Conservation (phyloP, 1,140 invertebrate species). For the Leptopilina clavipes region DNA sequence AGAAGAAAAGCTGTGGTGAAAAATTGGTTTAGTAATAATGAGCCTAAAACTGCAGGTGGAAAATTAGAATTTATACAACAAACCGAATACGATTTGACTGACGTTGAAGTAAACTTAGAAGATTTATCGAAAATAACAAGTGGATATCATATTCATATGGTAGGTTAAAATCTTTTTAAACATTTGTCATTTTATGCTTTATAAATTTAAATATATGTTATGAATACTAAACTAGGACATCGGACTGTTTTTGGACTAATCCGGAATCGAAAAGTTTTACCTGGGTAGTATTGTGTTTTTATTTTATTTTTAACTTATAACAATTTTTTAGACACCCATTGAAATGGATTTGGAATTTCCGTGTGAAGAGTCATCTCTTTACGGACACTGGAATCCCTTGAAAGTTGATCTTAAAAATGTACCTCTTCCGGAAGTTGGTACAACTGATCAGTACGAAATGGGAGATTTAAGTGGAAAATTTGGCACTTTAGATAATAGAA, state of each 20-base stretch:
- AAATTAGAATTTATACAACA: conserved; percentile 89
- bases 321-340: conserved; percentile 81
- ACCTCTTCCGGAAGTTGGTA: conserved; percentile 80
- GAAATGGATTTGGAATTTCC: conserved; percentile 89
- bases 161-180: conserved; percentile 63
- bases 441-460: conserved; percentile 90
- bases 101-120: conserved; percentile 85
- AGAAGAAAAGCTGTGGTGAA: conserved; percentile 88
- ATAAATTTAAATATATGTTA: background rate
- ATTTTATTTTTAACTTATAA: conserved; percentile 13
- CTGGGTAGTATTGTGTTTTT: no score
- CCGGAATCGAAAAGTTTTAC: no score
- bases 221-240: no score
- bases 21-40: conserved; percentile 91
- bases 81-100: conserved; percentile 88
- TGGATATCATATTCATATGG: conserved; percentile 90
- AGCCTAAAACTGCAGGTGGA: conserved; percentile 79
- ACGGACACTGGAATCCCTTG: conserved; percentile 89
- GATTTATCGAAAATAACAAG: conserved; percentile 80
- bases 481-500: conserved; percentile 81
- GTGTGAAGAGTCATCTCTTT: conserved; percentile 87
- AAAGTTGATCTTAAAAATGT: conserved; percentile 78
- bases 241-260: no score
- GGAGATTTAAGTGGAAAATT: conserved; percentile 95
- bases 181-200: background rate